phyloP scores from a whole-genome alignment of 2,888 invertebrate genomes.

The Phyto melanocephala region DNA sequence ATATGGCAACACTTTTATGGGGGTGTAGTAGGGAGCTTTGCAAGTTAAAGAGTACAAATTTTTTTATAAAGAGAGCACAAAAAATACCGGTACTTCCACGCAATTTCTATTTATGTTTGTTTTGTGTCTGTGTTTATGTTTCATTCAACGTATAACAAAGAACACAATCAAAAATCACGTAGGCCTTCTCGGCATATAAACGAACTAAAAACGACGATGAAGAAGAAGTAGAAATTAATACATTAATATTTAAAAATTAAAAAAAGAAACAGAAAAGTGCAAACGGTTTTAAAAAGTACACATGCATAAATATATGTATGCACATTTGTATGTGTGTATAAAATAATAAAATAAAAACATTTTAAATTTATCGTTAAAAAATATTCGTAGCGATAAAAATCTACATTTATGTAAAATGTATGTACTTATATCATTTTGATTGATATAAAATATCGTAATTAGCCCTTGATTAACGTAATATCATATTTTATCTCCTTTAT shows the following conservation, averaged over 20 bases:
- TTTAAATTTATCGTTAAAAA: too few species aligned
- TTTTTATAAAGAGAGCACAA: not conserved
- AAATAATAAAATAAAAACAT: too few species aligned
- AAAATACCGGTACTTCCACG: slow-evolving; percentile 74
- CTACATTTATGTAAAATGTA: too few species aligned
- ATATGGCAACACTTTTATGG: not conserved
- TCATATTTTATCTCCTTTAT: too few species aligned
- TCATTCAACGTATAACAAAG: slow-evolving; percentile 36
- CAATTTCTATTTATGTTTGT: slow-evolving; percentile 58
- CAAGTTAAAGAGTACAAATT: not conserved
- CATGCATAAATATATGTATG: too few species aligned
- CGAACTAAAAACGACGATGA: slow-evolving; percentile 36
- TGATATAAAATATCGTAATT: too few species aligned
- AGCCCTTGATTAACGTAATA: too few species aligned
- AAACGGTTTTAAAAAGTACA: too few species aligned
- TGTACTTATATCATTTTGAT: too few species aligned
- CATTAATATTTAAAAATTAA: not conserved
- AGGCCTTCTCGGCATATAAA: slow-evolving; percentile 67
- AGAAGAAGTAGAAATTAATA: slow-evolving; percentile 12
- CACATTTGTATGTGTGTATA: too few species aligned
- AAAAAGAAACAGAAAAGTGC: too few species aligned
- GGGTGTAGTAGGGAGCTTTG: not conserved
- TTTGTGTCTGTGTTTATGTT: not conserved
- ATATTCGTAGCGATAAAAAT: too few species aligned
- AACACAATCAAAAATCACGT: slow-evolving; percentile 70